These are phyloP conservation scores for Cosmia pyralina DNA, from an alignment of 2,888 invertebrate genomes.

Conservation along the genomic window DNA sequence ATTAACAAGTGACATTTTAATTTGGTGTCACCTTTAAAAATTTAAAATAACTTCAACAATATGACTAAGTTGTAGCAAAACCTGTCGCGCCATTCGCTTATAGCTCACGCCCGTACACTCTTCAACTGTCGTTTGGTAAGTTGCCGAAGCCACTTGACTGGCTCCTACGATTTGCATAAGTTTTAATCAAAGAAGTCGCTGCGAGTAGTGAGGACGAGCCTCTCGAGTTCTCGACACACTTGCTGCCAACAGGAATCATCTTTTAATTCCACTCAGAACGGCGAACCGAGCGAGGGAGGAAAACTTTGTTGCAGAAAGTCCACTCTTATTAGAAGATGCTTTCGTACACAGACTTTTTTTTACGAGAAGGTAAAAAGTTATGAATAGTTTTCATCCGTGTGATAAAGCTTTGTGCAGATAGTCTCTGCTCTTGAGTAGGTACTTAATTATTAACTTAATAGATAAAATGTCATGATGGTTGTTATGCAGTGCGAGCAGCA, in stretches of 20 bases:
- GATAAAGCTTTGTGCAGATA: neutral
- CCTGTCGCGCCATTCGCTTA: conserved; percentile 15
- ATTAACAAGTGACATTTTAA: neutral
- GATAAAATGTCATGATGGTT: no score
- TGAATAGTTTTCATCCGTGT: neutral
- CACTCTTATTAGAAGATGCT: conserved; percentile 23
- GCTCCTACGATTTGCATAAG: conserved; percentile 81
- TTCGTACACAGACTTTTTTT: neutral
- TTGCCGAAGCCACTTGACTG: conserved; percentile 76
- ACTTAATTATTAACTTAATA: neutral
- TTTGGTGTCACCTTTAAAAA: no score
- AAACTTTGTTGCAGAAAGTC: conserved; percentile 29
- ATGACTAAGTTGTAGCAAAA: neutral
- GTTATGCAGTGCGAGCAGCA: no score
- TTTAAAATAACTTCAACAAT: neutral
- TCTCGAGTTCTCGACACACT: conserved; percentile 63
- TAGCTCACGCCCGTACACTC: conserved; percentile 27
- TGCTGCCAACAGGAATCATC: conserved; percentile 58
- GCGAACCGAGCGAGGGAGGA: neutral
- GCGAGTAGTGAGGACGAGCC: conserved; percentile 51
- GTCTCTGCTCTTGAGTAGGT: neutral
- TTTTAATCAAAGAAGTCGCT: conserved; percentile 85
- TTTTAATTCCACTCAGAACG: conserved; percentile 53
- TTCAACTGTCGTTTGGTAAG: conserved; percentile 69
- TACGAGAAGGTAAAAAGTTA: conserved; percentile 4